A percentile compares a stretch with the other conserved stretches of the same genome.
These are phyloP conservation scores for Ceratina calcarata DNA, from an alignment of 1,140 invertebrate species.

Conservation along the genomic window DNA sequence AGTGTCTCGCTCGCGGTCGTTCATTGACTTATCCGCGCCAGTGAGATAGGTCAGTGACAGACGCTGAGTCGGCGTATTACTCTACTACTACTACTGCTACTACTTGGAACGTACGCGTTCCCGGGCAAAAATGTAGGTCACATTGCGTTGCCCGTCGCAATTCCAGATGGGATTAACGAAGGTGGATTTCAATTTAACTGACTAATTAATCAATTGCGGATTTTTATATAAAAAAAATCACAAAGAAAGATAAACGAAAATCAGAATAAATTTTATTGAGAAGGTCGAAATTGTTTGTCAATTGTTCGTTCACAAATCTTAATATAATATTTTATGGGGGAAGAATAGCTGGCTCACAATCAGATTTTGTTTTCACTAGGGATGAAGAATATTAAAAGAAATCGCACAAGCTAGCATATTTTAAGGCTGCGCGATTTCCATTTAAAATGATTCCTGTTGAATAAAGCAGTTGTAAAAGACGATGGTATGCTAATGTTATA, in stretches of 20 bases:
- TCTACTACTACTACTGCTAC: neutral
- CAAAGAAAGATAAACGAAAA: no score
- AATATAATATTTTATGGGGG: no score
- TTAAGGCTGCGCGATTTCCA: neutral
- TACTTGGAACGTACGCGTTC: neutral
- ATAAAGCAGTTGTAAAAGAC: neutral
- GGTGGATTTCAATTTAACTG: no score
- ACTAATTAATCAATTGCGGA: no score
- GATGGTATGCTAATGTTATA: neutral
- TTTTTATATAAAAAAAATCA: no score
- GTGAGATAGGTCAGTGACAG: neutral
- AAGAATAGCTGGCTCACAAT: no score
- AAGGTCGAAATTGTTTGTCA: no score
- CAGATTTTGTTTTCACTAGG: no score
- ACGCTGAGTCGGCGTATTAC: neutral
- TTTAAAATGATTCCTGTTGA: neutral
- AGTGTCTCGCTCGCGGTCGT: neutral
- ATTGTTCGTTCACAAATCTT: no score
- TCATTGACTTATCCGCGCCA: neutral
- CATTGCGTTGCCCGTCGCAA: neutral
- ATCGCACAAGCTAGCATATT: neutral
- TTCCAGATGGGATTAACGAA: neutral
- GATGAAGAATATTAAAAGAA: neutral
- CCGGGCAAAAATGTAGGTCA: slow-evolving; percentile 8
- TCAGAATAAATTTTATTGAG: no score